Evolutionary conservation across 2,113 vertebrate genomes (phyloP), one percentile per base, ranked within the genome.

Genomic region (Tinamus guttatus): DNA sequence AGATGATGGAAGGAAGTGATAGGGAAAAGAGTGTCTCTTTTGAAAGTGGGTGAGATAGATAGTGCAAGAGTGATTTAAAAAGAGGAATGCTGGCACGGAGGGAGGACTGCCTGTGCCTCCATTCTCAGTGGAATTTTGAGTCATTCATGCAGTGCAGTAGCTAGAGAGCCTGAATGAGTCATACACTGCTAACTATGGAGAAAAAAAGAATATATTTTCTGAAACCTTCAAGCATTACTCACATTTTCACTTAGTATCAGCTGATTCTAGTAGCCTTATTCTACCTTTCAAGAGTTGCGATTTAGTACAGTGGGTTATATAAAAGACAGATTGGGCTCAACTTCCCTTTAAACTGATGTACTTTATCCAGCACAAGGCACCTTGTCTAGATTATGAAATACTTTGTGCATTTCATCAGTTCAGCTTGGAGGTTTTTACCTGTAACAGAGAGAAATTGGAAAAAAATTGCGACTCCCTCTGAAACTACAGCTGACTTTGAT

Each of bases 121-220:
- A 11, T 93, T 95, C 94, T 97, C 18, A 7, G 87, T 95, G 95
- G 95, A 95, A 89, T 95, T 97, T 98, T 97, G 97, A 98, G 96
- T 98, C 97, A 98, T 97, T 97, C 90, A 94, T 96, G 96, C 90
- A 94, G 89, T 69, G 84, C 89, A 95, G 92, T 91, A 96, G 96
- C 97, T 98, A 78, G 93, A 97, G 97, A 96, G 92, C 85, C 94
- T 82, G 94, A 81, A 85, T 98, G 98, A 98, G 97, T 98, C 98
- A 98, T 94, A 80, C 87, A 71, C 89, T 95, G 81, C 97, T 97
- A 98, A 97, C 96, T 95, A 87, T 47, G 93, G 95, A 96, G 96
- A 94, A 97, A 79, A 95, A 96, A 49, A 43, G 43, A 49, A 96
- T 76, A 30, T 70, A 83, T 97, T 96, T 97, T 97, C 96, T 97